Evolutionary conservation across 2,113 vertebrate genomes (phyloP), one percentile per base, ranked within the genome.

Genomic region (Spilogale gracilis): DNA sequence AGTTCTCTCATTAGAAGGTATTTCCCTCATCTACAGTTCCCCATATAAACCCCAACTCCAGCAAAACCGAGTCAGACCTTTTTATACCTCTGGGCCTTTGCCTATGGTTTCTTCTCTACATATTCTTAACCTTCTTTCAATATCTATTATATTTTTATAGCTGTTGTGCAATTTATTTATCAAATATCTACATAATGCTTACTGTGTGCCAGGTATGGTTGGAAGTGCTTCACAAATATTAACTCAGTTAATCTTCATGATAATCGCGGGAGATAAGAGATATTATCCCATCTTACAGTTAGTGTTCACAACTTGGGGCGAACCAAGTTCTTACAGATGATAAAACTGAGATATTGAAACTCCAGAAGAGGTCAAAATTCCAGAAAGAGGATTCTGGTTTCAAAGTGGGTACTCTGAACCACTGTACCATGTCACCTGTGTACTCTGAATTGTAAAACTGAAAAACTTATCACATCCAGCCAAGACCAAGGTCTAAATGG

Each of bases 161-260:
- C 23, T 92, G 9, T 86, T 78, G 27, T 14, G 38, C 13, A 67
- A 48, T 61, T 91, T 52, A 63, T 95, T 43, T 81, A 17, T 71
- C 79, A 85, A 71, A 78, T 67, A 2, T 25, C 54, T 65, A 54
- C 9, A 30, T n/a, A 73, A 23, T 81, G 32, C 48, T 96, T 80
- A 50, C 50, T 76, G 1, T 78, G 11, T 18, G 18, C 14, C 43
- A 82, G 60, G 38, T 25, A 73, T 21, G 78, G 0, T 93, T 67
- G 45, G 45, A 89, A 95, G 12, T 91, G 10, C 67, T 88, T 89
- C 38, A 71, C 58, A 96, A 73, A 84, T 96, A 69, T 27, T 87
- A 83, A 94, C 18, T 95, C 9, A 48, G 3, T 86, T 87, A 30
- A 73, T 82, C 38, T 43, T 43, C 81, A 84, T 61, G 81, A 81